Evolutionary conservation across 2,113 vertebrate genomes (phyloP), one percentile per base, ranked within the genome.

Genomic region (Scatophagus argus): DNA sequence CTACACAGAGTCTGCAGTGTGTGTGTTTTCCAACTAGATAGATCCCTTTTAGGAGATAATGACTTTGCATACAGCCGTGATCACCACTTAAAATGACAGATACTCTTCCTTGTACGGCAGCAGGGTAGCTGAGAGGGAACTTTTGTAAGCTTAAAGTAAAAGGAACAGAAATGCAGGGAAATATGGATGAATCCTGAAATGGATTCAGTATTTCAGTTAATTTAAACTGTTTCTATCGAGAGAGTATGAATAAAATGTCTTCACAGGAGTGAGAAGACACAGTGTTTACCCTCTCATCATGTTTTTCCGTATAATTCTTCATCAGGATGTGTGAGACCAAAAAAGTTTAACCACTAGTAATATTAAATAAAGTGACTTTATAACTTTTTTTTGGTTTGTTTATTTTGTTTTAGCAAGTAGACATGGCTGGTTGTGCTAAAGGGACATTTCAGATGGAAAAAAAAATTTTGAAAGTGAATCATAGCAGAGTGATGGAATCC

Each of bases 71-170:
- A 46, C 21, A 34, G 46, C 38, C 38, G 39, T 13, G 23, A 75
- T 79, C 38, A 25, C 43, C 34, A 52, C 49, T 73, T 55, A 62
- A 79, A 55, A 34, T 52, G 61, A 41, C 49, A 58, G 72, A 75
- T 32, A 41, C 19, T 55, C 39, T 41, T 64, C 21, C 13, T 43
- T 29, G 41, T 19, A 10, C 3, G 31, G 31, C 46, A 43, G 43
- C 59, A 16, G 60, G 44, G 56, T 21, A 32, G 44, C 60, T 31
- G 60, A 43, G 27, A 43, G 34, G 67, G 58, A 21, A 10, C 3
- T 25, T 25, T 64, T 44, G 36, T 23, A 6, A 54, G 38, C 52
- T 59, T 12, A 56, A 17, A 25, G 21, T 39, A 6, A 39, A 77
- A 41, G 16, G 8, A 72, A 32, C 25, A 19, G 5, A 47, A 54